Conservation (phyloP, 2,888 invertebrate species). For the Tipula helvola region DNA sequence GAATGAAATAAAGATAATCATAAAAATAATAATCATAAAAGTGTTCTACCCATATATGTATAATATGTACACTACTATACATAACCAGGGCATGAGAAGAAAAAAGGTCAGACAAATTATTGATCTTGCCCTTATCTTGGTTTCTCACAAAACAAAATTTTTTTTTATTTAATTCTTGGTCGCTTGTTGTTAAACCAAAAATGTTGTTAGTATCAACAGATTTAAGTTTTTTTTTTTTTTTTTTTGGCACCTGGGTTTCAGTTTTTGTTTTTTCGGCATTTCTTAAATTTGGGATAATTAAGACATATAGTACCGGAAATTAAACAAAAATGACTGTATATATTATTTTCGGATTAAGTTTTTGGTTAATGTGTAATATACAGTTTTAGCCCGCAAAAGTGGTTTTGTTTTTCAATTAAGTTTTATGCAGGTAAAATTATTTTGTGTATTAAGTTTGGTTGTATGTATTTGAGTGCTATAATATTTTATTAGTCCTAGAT, state of each 20-base stretch:
- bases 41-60: neutral
- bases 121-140: neutral
- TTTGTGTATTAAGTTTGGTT: neutral
- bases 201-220: neutral
- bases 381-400: neutral
- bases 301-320: neutral
- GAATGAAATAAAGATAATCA: neutral
- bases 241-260: neutral
- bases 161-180: neutral
- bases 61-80: neutral
- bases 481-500: no score
- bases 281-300: neutral
- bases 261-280: neutral
- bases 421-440: neutral
- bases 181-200: neutral
- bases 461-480: neutral
- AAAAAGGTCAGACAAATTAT: conserved; percentile 4
- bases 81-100: neutral
- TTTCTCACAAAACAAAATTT: neutral
- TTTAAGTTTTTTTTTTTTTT: neutral
- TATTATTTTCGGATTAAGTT: neutral
- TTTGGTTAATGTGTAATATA: neutral
- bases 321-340: neutral
- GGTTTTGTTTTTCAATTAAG: neutral
- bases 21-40: neutral